These are phyloP conservation scores for Pteria penguin DNA, from an alignment of 2,888 invertebrate genomes.

Conservation along the genomic window DNA sequence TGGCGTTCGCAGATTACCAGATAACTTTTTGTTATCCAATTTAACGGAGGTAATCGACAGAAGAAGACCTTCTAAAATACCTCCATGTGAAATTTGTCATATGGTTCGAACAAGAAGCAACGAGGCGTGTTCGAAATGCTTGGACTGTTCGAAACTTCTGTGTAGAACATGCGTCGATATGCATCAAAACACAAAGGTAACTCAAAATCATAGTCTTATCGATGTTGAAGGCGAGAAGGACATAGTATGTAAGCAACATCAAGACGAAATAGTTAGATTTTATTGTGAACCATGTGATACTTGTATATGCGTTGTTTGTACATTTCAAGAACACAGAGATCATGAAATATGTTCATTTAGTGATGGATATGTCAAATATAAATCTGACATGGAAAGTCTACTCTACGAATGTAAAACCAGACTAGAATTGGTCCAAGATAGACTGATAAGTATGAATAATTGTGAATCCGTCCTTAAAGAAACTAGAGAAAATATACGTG, in stretches of 20 bases:
- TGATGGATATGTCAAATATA: slow-evolving; percentile 75
- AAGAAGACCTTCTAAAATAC: slow-evolving; percentile 60
- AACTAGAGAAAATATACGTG: slow-evolving; percentile 76
- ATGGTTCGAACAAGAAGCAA: slow-evolving; percentile 61
- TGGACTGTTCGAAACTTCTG: slow-evolving; percentile 78
- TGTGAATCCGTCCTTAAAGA: slow-evolving; percentile 75
- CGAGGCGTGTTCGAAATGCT: slow-evolving; percentile 76
- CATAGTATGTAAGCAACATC: slow-evolving; percentile 77
- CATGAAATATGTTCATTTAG: slow-evolving; percentile 78
- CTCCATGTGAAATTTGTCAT: slow-evolving; percentile 75
- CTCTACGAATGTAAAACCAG: slow-evolving; percentile 65
- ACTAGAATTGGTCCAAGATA: slow-evolving; percentile 62
- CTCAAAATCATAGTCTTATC: slow-evolving; percentile 76
- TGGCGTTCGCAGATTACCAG: slow-evolving; percentile 76
- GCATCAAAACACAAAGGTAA: slow-evolving; percentile 77
- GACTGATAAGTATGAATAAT: slow-evolving; percentile 72
- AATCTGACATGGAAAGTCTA: slow-evolving; percentile 62
- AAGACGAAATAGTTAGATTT: slow-evolving; percentile 77
- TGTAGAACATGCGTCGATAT: slow-evolving; percentile 77
- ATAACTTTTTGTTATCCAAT: slow-evolving; percentile 78
- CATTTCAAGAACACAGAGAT: slow-evolving; percentile 79
- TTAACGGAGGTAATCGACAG: slow-evolving; percentile 74
- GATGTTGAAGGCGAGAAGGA: slow-evolving; percentile 79
- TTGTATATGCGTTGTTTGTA: slow-evolving; percentile 79
- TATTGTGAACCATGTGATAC: slow-evolving; percentile 79